phyloP scores from a whole-genome alignment of 53 echinoderm and acorn worm species.

The Glandiceps talaboti region DNA sequence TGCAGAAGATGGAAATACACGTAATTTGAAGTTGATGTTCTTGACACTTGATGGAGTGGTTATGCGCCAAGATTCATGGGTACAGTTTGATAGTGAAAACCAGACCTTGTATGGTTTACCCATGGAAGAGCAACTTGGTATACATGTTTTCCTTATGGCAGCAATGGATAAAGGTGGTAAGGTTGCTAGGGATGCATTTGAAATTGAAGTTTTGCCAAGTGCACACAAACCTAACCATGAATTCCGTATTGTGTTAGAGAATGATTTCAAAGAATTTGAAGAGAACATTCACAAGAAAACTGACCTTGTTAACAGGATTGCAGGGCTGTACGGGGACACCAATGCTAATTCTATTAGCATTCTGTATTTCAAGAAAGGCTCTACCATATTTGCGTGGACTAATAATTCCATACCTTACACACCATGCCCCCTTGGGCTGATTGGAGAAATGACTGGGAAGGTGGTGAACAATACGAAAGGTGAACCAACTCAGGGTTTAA shows the following conservation, averaged over 20 bases:
- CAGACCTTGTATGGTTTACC: constrained; percentile 65
- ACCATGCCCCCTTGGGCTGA: constrained; percentile 55
- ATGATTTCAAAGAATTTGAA: constrained; percentile 83
- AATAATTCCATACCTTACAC: constrained; percentile 84
- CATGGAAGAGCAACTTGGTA: constrained; percentile 14
- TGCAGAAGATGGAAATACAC: constrained; percentile 81
- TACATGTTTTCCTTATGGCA: constrained; percentile 25
- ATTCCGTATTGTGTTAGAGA: constrained; percentile 79
- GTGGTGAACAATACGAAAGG: constrained; percentile 58
- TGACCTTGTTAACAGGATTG: constrained; percentile 71
- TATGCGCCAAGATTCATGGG: constrained; percentile 44
- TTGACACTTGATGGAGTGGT: constrained; percentile 23
- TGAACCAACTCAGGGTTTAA: constrained; percentile 64
- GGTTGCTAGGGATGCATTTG: constrained; percentile 29
- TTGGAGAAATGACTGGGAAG: constrained; percentile 64
- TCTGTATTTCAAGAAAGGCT: constrained; percentile 64
- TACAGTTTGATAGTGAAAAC: constrained; percentile 64
- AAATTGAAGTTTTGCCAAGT: constrained; percentile 42
- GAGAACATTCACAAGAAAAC: constrained; percentile 59
- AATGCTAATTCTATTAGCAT: constrained; percentile 83
- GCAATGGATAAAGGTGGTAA: constrained; percentile 65
- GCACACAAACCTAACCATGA: constrained; percentile 19
- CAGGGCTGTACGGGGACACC: constrained; percentile 69
- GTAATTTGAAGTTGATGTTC: constrained; percentile 40
- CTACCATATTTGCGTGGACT: constrained; percentile 84